Percentiles rank a stretch among this genome's conserved stretches.
These are phyloP conservation scores for Stomatorhinus walkeri DNA, from an alignment of 2,797 vertebrate genomes.

Conservation along the genomic window DNA sequence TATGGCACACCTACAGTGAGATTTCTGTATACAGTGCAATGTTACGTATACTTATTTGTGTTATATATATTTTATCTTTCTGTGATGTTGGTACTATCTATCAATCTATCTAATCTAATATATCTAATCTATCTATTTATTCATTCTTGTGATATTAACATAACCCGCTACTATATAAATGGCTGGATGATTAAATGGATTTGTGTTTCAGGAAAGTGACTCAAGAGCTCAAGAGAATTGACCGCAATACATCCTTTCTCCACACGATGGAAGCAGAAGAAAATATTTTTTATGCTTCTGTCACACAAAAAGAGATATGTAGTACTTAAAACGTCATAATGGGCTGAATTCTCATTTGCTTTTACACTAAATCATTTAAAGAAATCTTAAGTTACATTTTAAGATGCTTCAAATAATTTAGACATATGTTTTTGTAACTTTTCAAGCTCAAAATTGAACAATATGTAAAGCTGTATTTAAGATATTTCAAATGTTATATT, in stretches of 20 bases:
- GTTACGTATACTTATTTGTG: too few relatives aligned
- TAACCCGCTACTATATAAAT: background rate
- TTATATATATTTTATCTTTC: too few relatives aligned
- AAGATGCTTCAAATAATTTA: background rate
- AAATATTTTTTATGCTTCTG: background rate
- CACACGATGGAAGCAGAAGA: background rate
- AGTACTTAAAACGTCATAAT: background rate
- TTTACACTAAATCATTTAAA: background rate
- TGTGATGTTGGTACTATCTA: too few relatives aligned
- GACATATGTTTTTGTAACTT: background rate
- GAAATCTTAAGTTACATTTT: background rate
- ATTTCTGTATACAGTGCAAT: too few relatives aligned
- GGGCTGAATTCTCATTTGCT: background rate
- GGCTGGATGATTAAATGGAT: background rate
- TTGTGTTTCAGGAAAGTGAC: background rate
- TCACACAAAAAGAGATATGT: background rate
- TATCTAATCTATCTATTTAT: too few relatives aligned
- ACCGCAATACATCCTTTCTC: conserved; percentile 3
- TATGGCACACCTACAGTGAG: too few relatives aligned
- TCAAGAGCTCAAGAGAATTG: background rate
- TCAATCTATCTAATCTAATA: too few relatives aligned
- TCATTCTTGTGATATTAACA: background rate
- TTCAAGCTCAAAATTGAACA: background rate
- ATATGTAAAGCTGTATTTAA: background rate
- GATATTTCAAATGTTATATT: background rate